phyloP scores from a whole-genome alignment of 2,888 invertebrate genomes.

The Selenia dentaria region DNA sequence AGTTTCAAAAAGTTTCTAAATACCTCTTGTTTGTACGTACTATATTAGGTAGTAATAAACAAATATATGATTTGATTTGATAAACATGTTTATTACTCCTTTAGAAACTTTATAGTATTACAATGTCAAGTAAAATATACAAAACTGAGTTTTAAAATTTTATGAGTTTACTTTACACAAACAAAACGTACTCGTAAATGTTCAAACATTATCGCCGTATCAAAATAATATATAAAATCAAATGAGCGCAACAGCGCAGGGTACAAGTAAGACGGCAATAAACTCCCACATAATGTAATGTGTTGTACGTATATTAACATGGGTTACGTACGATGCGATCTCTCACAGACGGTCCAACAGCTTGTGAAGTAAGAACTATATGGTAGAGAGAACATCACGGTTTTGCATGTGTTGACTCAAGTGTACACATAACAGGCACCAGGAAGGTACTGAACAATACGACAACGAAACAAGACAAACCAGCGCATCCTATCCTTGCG shows the following conservation, averaged over 20 bases:
- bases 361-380: conserved; percentile 3
- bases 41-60: too few species aligned
- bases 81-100: too few species aligned
- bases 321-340: conserved; percentile 20
- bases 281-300: conserved; percentile 16
- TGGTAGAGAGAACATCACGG: conserved; percentile 17
- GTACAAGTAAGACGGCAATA: conserved; percentile 32
- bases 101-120: too few species aligned
- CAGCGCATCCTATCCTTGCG: conserved; percentile 21
- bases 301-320: conserved; percentile 20
- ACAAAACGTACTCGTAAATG: not conserved
- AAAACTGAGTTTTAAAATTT: not conserved
- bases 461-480: conserved; percentile 29
- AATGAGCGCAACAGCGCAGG: conserved; percentile 35
- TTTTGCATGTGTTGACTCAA: conserved; percentile 66
- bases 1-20: too few species aligned
- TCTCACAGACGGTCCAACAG: conserved; percentile 5
- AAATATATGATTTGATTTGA: too few species aligned
- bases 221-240: conserved; percentile 19
- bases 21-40: too few species aligned
- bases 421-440: conserved; percentile 43
- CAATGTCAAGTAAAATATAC: not conserved
- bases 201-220: conserved; percentile 7
- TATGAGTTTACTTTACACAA: not conserved
- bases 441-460: conserved; percentile 40